Evolutionary conservation across 2,888 invertebrate genomes (phyloP), one percentile per base, ranked within the genome.

Genomic region (Latrodectus hesperus): DNA sequence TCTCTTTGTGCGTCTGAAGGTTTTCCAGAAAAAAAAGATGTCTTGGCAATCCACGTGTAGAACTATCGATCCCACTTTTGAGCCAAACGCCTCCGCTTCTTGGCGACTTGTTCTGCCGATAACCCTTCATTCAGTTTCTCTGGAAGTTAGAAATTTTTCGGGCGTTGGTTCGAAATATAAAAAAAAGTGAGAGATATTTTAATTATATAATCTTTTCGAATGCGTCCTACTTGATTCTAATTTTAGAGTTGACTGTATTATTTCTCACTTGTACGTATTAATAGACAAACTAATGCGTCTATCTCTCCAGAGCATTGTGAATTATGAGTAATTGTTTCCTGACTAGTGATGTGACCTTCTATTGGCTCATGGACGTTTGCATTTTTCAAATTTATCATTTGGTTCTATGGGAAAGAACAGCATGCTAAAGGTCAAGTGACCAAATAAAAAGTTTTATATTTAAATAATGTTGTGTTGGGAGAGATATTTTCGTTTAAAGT

Each of bases 21-120:
- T 87, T 87, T 87, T 87, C 81, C 81, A 81, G 86, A 73, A 81
- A 86, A n/a, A 71, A 72, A 76, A 68, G 71, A 77, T 26, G 74
- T 51, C 53, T 71, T 64, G 38, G 73, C 53, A 73, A 68, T 81
- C 75, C 86, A 87, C 86, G 81, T 81, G 86, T 87, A 71, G 67
- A 87, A 70, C 51, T 81, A 87, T 87, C 60, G 86, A 87, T 87
- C 80, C 51, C 17, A 11, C 16, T 10, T 75, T 16, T 26, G 38
- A 73, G 81, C 81, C 81, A 87, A 81, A 49, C 71, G 78, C 72
- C 65, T 72, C 38, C 65, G 72, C 71, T 73, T 53, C 17, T 68
- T 79, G 79, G 81, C 76, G 80, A 73, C 26, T 52, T 26, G 8
- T 14, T 53, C 51, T 14, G 67, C 73, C 53, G 79, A 71, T 74